Percentiles rank a stretch among this genome's conserved stretches.
Conservation (phyloP, 1,140 invertebrate genomes). For the Coelopa frigida region DNA sequence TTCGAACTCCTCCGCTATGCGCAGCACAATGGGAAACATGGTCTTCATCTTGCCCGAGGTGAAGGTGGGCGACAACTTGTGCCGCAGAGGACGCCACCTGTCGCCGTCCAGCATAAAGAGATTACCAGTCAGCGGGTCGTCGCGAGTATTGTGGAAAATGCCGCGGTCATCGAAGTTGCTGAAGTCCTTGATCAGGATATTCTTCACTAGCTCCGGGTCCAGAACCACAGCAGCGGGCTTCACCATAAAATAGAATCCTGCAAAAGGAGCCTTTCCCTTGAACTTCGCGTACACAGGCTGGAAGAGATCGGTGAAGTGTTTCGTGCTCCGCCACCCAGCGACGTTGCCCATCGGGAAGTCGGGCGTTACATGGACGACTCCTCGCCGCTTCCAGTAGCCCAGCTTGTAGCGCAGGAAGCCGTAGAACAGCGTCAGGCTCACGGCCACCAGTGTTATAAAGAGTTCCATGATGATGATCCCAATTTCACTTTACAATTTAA, state of each 20-base stretch:
- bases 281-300: conserved; percentile 11
- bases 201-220: conserved; percentile 54
- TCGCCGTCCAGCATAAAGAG: conserved; percentile 44
- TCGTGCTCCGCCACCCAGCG: conserved; percentile 13
- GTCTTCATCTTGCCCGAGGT: conserved; percentile 51
- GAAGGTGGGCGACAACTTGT: conserved; percentile 49
- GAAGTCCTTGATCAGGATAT: conserved; percentile 53
- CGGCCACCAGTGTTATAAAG: neutral
- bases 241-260: conserved; percentile 18
- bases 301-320: conserved; percentile 14
- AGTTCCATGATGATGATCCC: neutral
- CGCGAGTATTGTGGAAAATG: conserved; percentile 40
- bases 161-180: conserved; percentile 47
- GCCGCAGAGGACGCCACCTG: conserved; percentile 50
- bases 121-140: conserved; percentile 45
- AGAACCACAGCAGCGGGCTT: conserved; percentile 12
- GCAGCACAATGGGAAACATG: conserved; percentile 43
- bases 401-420: neutral
- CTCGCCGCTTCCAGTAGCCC: conserved; percentile 16
- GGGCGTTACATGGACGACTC: conserved; percentile 14
- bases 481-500: no score
- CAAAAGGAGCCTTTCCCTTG: conserved; percentile 15
- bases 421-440: neutral
- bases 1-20: conserved; percentile 27
- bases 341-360: conserved; percentile 18